These are phyloP conservation scores for Meandrina meandrites DNA, from an alignment of 92 coral and sea anemone species.

Conservation along the genomic window DNA sequence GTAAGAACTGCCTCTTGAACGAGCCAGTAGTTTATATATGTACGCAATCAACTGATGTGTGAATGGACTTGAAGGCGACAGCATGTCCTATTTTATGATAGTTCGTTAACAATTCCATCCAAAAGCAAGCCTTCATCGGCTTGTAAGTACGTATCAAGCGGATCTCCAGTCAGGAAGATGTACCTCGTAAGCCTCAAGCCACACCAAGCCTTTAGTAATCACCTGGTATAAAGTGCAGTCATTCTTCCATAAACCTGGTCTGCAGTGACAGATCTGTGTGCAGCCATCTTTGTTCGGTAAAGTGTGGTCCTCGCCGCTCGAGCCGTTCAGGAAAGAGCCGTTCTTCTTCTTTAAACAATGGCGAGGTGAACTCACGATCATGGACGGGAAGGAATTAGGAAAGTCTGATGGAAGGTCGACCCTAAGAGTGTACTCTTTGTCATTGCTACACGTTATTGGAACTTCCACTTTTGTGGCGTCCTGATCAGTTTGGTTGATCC, in stretches of 20 bases:
- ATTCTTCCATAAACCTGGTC: constrained; percentile 68
- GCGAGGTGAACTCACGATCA: constrained; percentile 66
- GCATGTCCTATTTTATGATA: background rate
- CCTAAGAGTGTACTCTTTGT: constrained; percentile 62
- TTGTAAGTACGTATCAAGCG: constrained; percentile 39
- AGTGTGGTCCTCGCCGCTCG: constrained; percentile 40
- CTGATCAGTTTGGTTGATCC: constrained; percentile 56
- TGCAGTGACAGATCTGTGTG: constrained; percentile 72
- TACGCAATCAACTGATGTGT: background rate
- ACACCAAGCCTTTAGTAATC: constrained; percentile 42
- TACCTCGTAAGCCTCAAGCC: constrained; percentile 67
- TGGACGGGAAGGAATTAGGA: constrained; percentile 77
- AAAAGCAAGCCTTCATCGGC: background rate
- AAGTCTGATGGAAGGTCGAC: constrained; percentile 71
- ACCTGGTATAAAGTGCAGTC: constrained; percentile 55
- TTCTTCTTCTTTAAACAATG: constrained; percentile 21
- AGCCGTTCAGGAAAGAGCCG: constrained; percentile 26
- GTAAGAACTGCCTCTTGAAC: background rate
- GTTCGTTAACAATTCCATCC: background rate
- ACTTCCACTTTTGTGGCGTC: constrained; percentile 64
- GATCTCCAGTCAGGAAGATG: constrained; percentile 39
- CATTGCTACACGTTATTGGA: constrained; percentile 50
- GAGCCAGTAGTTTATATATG: background rate
- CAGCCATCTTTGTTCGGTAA: constrained; percentile 54
- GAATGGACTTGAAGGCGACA: background rate